Evolutionary conservation across 2,888 invertebrate species (phyloP).

Genomic region (Sicus ferrugineus): DNA sequence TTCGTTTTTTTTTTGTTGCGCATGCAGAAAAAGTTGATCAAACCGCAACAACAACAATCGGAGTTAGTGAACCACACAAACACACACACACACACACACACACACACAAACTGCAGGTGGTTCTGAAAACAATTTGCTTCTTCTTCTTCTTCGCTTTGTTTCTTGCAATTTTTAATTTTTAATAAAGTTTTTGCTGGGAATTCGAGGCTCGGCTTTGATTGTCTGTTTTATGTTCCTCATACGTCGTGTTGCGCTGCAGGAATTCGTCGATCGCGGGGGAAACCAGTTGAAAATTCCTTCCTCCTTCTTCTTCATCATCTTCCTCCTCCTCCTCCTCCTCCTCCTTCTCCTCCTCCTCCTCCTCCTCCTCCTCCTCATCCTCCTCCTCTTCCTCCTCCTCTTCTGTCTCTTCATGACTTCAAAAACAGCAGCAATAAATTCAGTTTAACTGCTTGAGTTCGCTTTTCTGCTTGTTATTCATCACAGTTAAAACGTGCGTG

Average conservation of each 20-base stretch:
- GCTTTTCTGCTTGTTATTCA: too few relatives aligned
- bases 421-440: neutral
- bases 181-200: neutral
- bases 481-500: neutral
- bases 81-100: too few relatives aligned
- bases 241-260: neutral
- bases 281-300: neutral
- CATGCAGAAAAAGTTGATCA: neutral
- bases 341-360: too few relatives aligned
- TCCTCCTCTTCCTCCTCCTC: neutral
- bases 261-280: neutral
- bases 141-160: too few relatives aligned
- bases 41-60: neutral
- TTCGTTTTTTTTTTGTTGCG: neutral
- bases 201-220: neutral
- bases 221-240: neutral
- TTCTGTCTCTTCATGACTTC: too few relatives aligned
- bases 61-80: too few relatives aligned
- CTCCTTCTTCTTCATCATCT: neutral
- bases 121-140: neutral
- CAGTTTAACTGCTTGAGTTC: neutral
- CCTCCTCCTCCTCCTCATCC: too few relatives aligned
- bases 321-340: neutral
- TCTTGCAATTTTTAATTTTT: neutral
- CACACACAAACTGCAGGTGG: neutral